phyloP scores from a whole-genome alignment of 2,113 vertebrate genomes.

The Bubo scandiacus region DNA sequence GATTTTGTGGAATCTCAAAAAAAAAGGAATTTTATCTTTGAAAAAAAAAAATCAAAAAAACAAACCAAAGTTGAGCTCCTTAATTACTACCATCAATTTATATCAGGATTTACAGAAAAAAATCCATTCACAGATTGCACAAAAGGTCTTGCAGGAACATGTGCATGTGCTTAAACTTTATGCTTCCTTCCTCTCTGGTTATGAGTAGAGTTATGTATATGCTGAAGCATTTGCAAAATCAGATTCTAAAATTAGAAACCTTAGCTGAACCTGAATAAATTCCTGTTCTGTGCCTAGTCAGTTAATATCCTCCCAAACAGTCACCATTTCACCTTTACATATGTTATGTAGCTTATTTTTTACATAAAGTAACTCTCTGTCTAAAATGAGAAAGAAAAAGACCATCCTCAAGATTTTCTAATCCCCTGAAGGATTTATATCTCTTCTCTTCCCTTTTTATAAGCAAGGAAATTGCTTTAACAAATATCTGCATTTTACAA shows the following conservation, averaged over 20 bases:
- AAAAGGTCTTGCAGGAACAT: background rate
- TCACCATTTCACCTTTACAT: background rate
- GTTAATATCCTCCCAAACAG: background rate
- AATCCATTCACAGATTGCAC: background rate
- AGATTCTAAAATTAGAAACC: background rate
- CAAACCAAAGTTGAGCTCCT: background rate
- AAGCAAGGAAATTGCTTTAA: constrained; percentile 20
- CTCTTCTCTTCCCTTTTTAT: background rate
- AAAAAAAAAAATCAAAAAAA: background rate
- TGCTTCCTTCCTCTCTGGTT: background rate
- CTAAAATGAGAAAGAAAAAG: background rate
- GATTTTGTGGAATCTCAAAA: background rate
- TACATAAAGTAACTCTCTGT: background rate
- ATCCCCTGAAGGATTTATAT: background rate
- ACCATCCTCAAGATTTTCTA: background rate
- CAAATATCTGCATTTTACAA: background rate
- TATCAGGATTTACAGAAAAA: background rate
- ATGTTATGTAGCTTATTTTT: background rate
- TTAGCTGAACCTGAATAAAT: background rate
- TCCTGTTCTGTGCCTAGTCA: background rate
- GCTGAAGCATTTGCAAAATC: background rate
- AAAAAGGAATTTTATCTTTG: background rate
- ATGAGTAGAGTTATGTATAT: background rate
- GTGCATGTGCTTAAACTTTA: background rate
- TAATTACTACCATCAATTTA: background rate